These are phyloP conservation scores for Neogobius melanostomus DNA, from an alignment of 2,113 vertebrate genomes.

Conservation along the genomic window DNA sequence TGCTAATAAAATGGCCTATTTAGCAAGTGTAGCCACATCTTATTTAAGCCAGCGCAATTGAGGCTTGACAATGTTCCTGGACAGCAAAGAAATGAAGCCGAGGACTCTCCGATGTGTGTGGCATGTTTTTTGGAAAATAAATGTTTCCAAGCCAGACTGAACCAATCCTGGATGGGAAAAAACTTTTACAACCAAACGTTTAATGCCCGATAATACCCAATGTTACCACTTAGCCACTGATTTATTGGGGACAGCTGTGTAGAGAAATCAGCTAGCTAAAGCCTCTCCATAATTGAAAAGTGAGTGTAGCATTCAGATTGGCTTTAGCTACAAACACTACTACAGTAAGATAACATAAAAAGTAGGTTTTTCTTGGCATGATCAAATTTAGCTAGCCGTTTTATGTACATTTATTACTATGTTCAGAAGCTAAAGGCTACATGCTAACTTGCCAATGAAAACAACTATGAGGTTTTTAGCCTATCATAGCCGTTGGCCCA, in stretches of 20 bases:
- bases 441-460: conserved; percentile 10
- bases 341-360: too few species aligned
- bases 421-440: too few species aligned
- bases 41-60: conserved; percentile 19
- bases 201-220: too few species aligned
- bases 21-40: conserved; percentile 16
- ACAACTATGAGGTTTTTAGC: conserved; percentile 19
- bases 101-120: conserved; percentile 16
- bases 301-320: too few species aligned
- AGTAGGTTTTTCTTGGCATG: too few species aligned
- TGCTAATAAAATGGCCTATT: conserved; percentile 35
- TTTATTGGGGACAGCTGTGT: too few species aligned
- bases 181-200: background rate
- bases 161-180: background rate
- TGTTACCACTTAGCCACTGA: too few species aligned
- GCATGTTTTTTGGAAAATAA: background rate
- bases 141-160: background rate
- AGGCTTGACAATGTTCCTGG: conserved; percentile 18
- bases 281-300: too few species aligned
- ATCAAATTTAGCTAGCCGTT: too few species aligned
- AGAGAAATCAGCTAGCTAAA: too few species aligned
- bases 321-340: too few species aligned
- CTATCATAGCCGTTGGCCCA: conserved; percentile 48
- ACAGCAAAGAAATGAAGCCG: conserved; percentile 9
- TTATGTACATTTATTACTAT: too few species aligned